Percentiles rank a stretch among this genome's conserved stretches.
Evolutionary conservation across 2,888 invertebrate species (phyloP).

Genomic region (Drosophila glabriapex): DNA sequence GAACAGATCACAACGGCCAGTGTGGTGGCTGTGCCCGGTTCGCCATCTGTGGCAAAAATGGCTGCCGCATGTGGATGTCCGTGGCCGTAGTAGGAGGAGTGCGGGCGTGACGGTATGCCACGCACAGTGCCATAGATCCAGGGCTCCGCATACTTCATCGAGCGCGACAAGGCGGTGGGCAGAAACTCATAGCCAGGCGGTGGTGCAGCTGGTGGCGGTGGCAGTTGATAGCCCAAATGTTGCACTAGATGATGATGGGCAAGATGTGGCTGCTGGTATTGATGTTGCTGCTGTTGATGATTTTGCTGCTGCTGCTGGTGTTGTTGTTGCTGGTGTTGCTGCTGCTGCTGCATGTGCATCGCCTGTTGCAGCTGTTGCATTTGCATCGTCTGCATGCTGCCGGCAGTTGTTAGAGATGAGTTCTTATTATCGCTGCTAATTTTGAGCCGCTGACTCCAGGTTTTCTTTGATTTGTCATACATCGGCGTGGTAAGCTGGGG

Average conservation of each 20-base stretch:
- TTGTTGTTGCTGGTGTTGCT: slow-evolving; percentile 76
- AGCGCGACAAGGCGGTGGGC: slow-evolving; percentile 90
- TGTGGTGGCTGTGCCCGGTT: slow-evolving; percentile 84
- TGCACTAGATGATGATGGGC: slow-evolving; percentile 48
- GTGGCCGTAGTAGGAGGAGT: slow-evolving; percentile 76
- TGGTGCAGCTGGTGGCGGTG: slow-evolving; percentile 47
- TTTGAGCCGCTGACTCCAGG: slow-evolving; percentile 90
- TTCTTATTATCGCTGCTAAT: slow-evolving; percentile 85
- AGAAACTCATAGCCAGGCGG: slow-evolving; percentile 79
- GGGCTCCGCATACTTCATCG: slow-evolving; percentile 94
- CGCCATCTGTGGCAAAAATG: slow-evolving; percentile 65
- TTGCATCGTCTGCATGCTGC: slow-evolving; percentile 70
- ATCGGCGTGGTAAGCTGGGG: slow-evolving; percentile 75
- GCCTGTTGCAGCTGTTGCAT: slow-evolving; percentile 61
- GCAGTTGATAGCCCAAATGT: slow-evolving; percentile 62
- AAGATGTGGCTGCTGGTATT: slow-evolving; percentile 61
- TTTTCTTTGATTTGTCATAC: slow-evolving; percentile 87
- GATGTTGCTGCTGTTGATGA: slow-evolving; percentile 50
- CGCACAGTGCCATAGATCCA: slow-evolving; percentile 94
- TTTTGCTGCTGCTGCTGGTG: slow-evolving; percentile 56
- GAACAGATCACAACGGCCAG: slow-evolving; percentile 91
- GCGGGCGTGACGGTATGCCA: slow-evolving; percentile 86
- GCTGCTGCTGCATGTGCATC: slow-evolving; percentile 83
- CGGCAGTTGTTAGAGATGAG: slow-evolving; percentile 79
- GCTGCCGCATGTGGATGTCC: slow-evolving; percentile 75